These are phyloP conservation scores for Bombus balteatus DNA, from an alignment of 1,140 invertebrate genomes.

Conservation along the genomic window DNA sequence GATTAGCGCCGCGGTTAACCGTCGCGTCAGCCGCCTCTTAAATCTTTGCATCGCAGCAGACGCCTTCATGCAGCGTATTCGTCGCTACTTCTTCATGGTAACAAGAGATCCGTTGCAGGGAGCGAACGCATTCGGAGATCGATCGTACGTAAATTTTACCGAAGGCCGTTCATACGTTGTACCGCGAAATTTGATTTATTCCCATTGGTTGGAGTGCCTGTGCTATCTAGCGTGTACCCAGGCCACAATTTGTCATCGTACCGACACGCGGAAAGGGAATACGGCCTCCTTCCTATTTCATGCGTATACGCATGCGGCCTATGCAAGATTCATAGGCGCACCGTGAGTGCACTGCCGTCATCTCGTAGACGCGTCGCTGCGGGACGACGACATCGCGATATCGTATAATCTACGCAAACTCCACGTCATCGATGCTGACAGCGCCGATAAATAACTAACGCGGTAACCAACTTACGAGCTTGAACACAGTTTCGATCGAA, in stretches of 20 bases:
- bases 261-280: constrained; percentile 4
- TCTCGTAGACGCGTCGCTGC: constrained; percentile 27
- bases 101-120: not conserved
- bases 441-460: constrained; percentile 22
- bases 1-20: not conserved
- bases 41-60: not conserved
- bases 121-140: not conserved
- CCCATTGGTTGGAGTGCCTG: not conserved
- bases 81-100: not conserved
- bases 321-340: constrained; percentile 38
- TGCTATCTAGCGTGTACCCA: constrained; percentile 6
- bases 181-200: constrained; percentile 35
- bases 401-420: constrained; percentile 28
- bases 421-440: not conserved
- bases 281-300: not conserved
- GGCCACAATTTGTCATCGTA: constrained; percentile 41
- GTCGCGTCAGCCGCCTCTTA: too few species aligned
- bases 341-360: constrained; percentile 18
- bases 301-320: constrained; percentile 34
- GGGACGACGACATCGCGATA: not conserved
- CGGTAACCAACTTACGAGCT: not conserved
- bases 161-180: not conserved
- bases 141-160: constrained; percentile 3
- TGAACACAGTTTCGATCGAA: not conserved
- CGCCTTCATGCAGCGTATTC: not conserved